phyloP scores from a whole-genome alignment of 1,140 invertebrate genomes.

The Magallana gigas region DNA sequence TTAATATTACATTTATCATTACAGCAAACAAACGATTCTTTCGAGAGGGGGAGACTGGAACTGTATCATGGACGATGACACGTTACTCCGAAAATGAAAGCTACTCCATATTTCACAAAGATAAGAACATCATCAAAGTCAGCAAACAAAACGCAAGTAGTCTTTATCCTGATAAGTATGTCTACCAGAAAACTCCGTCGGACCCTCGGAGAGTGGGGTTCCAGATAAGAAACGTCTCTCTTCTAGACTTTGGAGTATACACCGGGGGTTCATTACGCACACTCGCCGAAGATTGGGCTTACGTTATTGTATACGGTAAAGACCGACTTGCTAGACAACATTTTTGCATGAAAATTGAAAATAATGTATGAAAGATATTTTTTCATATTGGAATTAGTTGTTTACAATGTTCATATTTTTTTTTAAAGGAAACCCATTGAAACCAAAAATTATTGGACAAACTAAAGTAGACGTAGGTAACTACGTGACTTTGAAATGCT shows the following conservation, averaged over 20 bases:
- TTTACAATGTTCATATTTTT: background rate
- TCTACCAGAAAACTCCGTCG: background rate
- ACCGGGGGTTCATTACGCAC: background rate
- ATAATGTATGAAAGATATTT: too few relatives aligned
- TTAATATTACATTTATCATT: background rate
- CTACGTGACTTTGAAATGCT: background rate
- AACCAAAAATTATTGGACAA: conserved; percentile 1
- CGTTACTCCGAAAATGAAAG: background rate
- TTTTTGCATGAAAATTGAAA: too few relatives aligned
- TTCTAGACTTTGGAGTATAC: background rate
- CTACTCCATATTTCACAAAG: background rate
- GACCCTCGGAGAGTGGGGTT: background rate
- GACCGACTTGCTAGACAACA: background rate
- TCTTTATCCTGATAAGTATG: background rate
- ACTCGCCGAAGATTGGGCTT: background rate
- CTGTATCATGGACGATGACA: background rate
- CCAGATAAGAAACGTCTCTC: background rate
- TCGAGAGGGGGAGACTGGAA: background rate
- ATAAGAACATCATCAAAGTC: background rate
- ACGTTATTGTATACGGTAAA: background rate
- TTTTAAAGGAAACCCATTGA: background rate
- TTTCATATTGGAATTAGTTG: too few relatives aligned
- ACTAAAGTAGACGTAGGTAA: background rate
- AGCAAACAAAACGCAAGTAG: background rate
- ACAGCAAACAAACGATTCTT: background rate